Conservation (phyloP, 2,797 vertebrate species). For the Platalea minor region DNA sequence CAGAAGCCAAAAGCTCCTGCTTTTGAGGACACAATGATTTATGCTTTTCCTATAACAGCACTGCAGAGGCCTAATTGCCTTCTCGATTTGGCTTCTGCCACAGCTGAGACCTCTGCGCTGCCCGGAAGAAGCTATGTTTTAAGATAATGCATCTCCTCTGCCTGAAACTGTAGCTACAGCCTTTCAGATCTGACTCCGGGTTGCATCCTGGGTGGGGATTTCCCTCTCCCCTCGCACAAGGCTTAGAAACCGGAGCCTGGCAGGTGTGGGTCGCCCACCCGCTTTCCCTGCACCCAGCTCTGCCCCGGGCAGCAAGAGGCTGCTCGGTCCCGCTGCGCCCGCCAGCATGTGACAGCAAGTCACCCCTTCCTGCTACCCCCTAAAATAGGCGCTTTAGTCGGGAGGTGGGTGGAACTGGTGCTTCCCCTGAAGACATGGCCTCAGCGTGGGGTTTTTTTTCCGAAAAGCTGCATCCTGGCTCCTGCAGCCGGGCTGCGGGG, state of each 20-base stretch:
- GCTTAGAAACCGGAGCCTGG: background rate
- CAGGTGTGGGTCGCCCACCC: background rate
- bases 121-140: background rate
- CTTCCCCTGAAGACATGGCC: background rate
- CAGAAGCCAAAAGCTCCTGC: background rate
- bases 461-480: background rate
- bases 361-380: background rate
- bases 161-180: background rate
- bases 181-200: too few relatives aligned
- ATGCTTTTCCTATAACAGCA: background rate
- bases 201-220: background rate
- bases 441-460: accelerated
- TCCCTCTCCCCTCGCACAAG: background rate
- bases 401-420: background rate
- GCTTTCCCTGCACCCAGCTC: background rate
- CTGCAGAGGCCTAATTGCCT: background rate
- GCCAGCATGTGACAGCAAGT: background rate
- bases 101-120: background rate
- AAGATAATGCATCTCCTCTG: background rate
- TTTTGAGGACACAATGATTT: background rate
- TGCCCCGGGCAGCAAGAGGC: background rate
- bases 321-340: background rate
- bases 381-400: accelerated
- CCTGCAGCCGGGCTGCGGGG: background rate
- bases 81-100: background rate